Conservation (phyloP, 2,797 vertebrate species). For the Crax fasciolata region DNA sequence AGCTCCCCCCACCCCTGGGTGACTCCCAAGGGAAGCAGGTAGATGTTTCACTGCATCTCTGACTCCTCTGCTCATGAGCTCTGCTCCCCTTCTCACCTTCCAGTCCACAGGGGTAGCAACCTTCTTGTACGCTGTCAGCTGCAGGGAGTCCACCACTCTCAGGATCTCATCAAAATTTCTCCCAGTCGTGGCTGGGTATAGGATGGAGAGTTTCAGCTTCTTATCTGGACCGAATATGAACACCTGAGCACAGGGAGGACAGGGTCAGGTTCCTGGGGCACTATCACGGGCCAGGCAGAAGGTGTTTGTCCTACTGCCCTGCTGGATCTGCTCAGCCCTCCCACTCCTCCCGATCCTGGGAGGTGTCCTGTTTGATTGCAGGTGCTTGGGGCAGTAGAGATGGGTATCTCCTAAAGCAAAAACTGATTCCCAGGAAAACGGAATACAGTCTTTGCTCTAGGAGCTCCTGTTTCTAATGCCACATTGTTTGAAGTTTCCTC, state of each 20-base stretch:
- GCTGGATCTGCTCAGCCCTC: not conserved
- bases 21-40: not conserved
- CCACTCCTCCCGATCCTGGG: not conserved
- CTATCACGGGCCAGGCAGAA: not conserved
- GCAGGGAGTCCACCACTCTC: conserved; percentile 93
- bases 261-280: not conserved
- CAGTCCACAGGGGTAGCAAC: conserved; percentile 97
- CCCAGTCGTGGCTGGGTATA: conserved; percentile 97
- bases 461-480: not conserved
- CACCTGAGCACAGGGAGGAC: conserved; percentile 83
- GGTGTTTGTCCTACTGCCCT: not conserved
- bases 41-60: not conserved
- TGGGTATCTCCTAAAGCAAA: not conserved
- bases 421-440: not conserved
- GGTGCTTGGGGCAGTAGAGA: not conserved
- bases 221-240: conserved; percentile 97
- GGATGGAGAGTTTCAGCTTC: conserved; percentile 96
- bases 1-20: not conserved
- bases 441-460: not conserved
- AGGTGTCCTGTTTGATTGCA: not conserved
- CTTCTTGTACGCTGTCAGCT: conserved; percentile 92
- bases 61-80: not conserved
- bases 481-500: not conserved
- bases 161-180: conserved; percentile 97
- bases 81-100: conserved; percentile 87